Base-by-base conservation (phyloP, 1,140 invertebrate species). In the Chrysomallon squamiferum region DNA sequence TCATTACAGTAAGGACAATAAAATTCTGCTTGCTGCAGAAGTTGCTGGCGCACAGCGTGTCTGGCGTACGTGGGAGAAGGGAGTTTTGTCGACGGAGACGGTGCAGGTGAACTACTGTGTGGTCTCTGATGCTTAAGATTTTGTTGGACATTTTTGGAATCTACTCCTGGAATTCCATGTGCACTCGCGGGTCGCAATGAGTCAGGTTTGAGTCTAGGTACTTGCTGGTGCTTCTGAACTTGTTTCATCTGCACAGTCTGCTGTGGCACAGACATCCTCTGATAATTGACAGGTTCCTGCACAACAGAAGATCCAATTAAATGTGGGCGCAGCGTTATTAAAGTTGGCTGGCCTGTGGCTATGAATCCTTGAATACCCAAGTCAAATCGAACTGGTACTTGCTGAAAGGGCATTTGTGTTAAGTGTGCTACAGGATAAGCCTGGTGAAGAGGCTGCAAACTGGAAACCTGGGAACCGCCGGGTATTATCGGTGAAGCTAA, bases 1-100 rank as follows among this genome's bases (percentile, higher is more conserved):
- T 54, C 22, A 27, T 15, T 25, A 54, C 50, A 54, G 25, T 54
- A 54, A 54, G 50, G 50, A 30, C 50, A 54, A 54, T 30, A 54
- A 30, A 54, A 54, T 5, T 30, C 50, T 54, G 35, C 35, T 38
- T 54, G 50, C 0, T 54, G 50, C 25, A 30, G 11, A 29, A 54
- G 22, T 30, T 30, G 22, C 25, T 25, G 29, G 29, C 29, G 25
- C 18, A 25, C 22, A 6, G 50, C 25, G 18, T 54, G n/a, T 20
- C 15, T 54, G 15, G 29, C 22, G 18, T 15, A 20, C 25, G 15
- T 11, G 15, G 29, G 22, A 13, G 50, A 54, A 5, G 13, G 25
- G 25, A 13, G 15, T 27, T 25, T 25, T 27, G 22, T 4, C 15
- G 2, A 4, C 25, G n/a, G 50, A 27, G 22, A 27, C 22, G 25